A percentile compares a stretch with the other conserved stretches of the same genome.
Evolutionary conservation across 1,140 invertebrate genomes (phyloP).

Genomic region (Uloborus diversus): DNA sequence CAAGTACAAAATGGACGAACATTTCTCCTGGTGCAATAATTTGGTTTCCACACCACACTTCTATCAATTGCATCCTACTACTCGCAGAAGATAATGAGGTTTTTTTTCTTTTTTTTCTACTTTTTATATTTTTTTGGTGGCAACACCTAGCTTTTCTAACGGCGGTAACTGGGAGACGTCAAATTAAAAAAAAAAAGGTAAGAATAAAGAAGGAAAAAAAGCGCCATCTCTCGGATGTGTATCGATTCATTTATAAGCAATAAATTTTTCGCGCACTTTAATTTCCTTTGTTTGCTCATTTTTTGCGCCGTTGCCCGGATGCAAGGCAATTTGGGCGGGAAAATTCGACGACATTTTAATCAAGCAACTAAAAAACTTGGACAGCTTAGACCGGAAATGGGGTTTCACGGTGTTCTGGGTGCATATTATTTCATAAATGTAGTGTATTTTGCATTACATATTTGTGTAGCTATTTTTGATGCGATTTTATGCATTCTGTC

Average conservation of each 20-base stretch:
- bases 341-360: constrained; percentile 55
- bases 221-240: constrained; percentile 51
- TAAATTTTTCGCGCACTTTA: constrained; percentile 54
- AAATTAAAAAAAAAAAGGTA: not conserved
- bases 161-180: not conserved
- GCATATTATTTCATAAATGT: too few relatives aligned
- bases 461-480: too few relatives aligned
- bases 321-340: constrained; percentile 42
- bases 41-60: constrained; percentile 8
- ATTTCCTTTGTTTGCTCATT: constrained; percentile 52
- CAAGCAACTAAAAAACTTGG: constrained; percentile 38
- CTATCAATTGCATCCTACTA: constrained; percentile 30
- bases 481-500: too few relatives aligned
- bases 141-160: constrained; percentile 2
- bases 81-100: constrained; percentile 45
- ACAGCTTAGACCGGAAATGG: constrained; percentile 40
- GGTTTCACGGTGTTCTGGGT: constrained; percentile 41
- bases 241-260: constrained; percentile 56
- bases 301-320: constrained; percentile 22
- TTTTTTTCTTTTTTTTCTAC: constrained; percentile 13
- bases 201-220: not conserved
- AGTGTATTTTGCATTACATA: too few relatives aligned
- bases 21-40: constrained; percentile 36
- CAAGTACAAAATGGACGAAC: constrained; percentile 10
- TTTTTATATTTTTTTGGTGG: constrained; percentile 14